These are phyloP conservation scores for Polyommatus iphigenia DNA, from an alignment of 2,888 invertebrate species.

Conservation along the genomic window DNA sequence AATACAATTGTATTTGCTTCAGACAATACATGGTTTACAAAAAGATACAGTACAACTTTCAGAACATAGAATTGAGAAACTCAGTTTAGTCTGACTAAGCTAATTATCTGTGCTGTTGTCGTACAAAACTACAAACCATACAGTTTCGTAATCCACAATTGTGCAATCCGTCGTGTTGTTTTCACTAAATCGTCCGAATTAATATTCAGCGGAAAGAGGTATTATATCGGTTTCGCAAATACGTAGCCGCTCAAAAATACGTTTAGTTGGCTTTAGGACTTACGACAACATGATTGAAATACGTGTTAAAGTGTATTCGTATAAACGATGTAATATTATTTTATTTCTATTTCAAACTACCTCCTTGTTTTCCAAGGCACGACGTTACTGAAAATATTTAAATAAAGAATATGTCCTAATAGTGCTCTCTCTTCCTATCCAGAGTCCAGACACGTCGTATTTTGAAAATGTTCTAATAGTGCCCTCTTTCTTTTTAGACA, in stretches of 20 bases:
- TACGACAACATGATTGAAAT: conserved; percentile 11
- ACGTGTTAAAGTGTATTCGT: background rate
- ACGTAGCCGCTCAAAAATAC: background rate
- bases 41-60: background rate
- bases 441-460: background rate
- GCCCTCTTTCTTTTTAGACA: too few species aligned
- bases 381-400: too few species aligned
- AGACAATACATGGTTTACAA: background rate
- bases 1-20: background rate
- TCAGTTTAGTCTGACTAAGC: conserved; percentile 1
- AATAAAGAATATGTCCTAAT: background rate
- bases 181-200: background rate
- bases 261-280: background rate
- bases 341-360: background rate
- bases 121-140: conserved; percentile 14
- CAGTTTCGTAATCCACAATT: conserved; percentile 21
- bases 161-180: conserved; percentile 7
- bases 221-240: conserved; percentile 15
- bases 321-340: background rate
- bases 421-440: background rate
- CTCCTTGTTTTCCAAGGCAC: background rate
- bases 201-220: conserved; percentile 12
- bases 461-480: background rate
- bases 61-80: background rate
- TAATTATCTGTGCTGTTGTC: conserved; percentile 13